These are phyloP conservation scores for Lithophane ornitopus DNA, from an alignment of 2,888 invertebrate genomes.

Conservation along the genomic window DNA sequence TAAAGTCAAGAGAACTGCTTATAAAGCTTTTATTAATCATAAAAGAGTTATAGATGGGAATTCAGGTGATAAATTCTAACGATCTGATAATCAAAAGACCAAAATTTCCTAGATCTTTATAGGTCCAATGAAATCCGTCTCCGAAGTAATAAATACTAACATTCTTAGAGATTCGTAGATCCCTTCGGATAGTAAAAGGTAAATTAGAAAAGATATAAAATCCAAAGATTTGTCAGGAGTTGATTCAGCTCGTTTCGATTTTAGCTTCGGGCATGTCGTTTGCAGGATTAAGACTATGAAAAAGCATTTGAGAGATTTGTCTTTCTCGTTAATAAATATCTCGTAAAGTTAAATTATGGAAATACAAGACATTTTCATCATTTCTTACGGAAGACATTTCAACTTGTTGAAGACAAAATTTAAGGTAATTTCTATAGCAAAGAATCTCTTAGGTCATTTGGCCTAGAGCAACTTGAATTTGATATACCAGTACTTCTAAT, in stretches of 20 bases:
- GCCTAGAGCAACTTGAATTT: slow-evolving; percentile 3
- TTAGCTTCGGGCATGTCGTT: slow-evolving; percentile 37
- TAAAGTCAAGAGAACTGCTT: slow-evolving; percentile 47
- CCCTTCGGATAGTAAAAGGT: slow-evolving; percentile 40
- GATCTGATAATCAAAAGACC: slow-evolving; percentile 34
- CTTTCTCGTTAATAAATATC: slow-evolving; percentile 39
- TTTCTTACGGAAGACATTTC: slow-evolving; percentile 9
- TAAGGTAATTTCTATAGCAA: slow-evolving; percentile 19
- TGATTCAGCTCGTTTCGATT: slow-evolving; percentile 47
- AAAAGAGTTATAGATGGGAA: slow-evolving; percentile 47
- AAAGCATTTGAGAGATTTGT: slow-evolving; percentile 29
- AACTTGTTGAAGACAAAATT: slow-evolving; percentile 14
- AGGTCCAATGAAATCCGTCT: slow-evolving; percentile 46
- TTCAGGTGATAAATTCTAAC: slow-evolving; percentile 24
- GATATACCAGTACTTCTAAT: neutral
- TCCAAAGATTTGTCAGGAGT: slow-evolving; percentile 41
- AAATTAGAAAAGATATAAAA: slow-evolving; percentile 62
- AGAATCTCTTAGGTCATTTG: neutral
- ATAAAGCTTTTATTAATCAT: slow-evolving; percentile 48
- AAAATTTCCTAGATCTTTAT: slow-evolving; percentile 53
- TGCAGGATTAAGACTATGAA: slow-evolving; percentile 40
- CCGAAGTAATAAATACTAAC: slow-evolving; percentile 56
- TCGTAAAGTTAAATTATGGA: slow-evolving; percentile 47
- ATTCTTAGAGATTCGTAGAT: slow-evolving; percentile 33
- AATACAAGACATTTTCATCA: slow-evolving; percentile 39